Conservation (phyloP, 2,888 invertebrate genomes). For the Sarcophaga carnaria region DNA sequence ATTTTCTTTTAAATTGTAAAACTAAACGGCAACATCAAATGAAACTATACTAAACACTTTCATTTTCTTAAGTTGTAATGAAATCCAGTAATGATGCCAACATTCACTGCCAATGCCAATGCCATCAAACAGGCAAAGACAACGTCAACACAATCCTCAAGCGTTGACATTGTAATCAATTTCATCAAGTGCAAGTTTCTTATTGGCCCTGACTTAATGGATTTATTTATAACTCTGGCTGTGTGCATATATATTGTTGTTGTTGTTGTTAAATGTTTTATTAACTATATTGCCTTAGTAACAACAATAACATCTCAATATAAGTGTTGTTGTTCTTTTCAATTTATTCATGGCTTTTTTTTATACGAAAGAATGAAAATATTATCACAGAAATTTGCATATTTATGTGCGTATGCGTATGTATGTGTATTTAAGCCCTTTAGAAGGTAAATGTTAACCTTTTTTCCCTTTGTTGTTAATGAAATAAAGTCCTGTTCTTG, state of each 20-base stretch:
- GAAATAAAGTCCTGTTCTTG: constrained; percentile 19
- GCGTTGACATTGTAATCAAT: constrained; percentile 12
- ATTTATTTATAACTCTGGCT: neutral
- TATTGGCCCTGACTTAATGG: neutral
- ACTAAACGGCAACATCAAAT: constrained; percentile 40
- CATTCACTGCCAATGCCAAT: neutral
- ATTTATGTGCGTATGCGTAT: neutral
- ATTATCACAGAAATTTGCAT: constrained; percentile 54
- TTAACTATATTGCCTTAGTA: constrained; percentile 13
- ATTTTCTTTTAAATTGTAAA: neutral
- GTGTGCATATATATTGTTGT: neutral
- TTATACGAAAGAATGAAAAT: neutral
- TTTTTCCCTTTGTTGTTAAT: neutral
- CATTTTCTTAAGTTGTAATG: constrained; percentile 38
- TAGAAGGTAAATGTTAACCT: constrained; percentile 14
- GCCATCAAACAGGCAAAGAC: neutral
- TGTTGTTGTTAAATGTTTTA: constrained; percentile 35
- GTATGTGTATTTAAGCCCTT: constrained; percentile 1
- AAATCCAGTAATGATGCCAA: neutral
- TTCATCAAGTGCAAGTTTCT: neutral
- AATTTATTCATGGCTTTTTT: neutral
- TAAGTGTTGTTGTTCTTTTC: neutral
- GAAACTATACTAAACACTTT: constrained; percentile 45
- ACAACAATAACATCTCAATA: too few species aligned
- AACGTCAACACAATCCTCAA: neutral